phyloP scores from a whole-genome alignment of 1,140 invertebrate genomes.

The Drosophila pectinifera region DNA sequence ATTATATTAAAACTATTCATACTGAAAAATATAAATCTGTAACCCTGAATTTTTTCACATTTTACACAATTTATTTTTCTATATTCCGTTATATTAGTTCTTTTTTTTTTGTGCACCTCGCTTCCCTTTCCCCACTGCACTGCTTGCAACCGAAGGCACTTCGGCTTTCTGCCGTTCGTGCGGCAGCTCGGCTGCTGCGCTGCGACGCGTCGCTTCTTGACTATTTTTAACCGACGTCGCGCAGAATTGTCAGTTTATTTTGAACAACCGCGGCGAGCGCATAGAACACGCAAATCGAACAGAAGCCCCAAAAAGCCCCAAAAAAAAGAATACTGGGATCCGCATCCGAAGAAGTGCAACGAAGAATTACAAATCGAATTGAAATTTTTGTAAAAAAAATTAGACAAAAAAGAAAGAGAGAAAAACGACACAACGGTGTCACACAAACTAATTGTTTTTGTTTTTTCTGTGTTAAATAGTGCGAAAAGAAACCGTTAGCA shows the following conservation, averaged over 20 bases:
- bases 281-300: constrained; percentile 65
- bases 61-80: no score
- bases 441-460: constrained; percentile 5
- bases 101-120: no score
- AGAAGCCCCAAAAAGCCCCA: neutral
- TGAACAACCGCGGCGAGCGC: constrained; percentile 75
- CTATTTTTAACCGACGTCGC: constrained; percentile 72
- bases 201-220: constrained; percentile 34
- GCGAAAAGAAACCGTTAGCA: constrained; percentile 16
- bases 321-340: neutral
- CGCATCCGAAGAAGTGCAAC: constrained; percentile 22
- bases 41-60: neutral
- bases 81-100: no score
- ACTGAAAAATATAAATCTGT: no score
- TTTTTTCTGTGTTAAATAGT: constrained; percentile 38
- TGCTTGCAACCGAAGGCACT: constrained; percentile 24
- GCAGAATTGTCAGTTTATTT: constrained; percentile 80
- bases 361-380: constrained; percentile 6
- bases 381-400: constrained; percentile 31
- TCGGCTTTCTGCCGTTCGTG: constrained; percentile 35
- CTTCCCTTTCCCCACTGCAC: neutral
- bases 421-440: no score
- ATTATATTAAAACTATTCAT: no score
- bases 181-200: constrained; percentile 37
- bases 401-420: neutral